These are phyloP conservation scores for Zele albiditarsus DNA, from an alignment of 2,888 invertebrate species.

Conservation along the genomic window DNA sequence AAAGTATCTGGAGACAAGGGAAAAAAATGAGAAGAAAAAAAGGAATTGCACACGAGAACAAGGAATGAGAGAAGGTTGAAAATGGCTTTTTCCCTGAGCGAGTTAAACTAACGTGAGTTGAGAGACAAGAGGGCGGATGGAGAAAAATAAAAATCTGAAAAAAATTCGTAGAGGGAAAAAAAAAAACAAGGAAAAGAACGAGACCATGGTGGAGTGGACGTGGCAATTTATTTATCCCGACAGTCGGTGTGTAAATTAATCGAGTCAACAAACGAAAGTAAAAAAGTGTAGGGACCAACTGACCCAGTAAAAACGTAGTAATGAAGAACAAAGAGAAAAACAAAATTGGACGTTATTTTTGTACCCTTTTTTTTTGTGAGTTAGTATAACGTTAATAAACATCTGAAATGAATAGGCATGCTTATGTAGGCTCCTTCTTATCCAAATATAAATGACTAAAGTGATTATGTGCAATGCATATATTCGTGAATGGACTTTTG, in stretches of 20 bases:
- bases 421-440: background rate
- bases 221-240: slow-evolving; percentile 27
- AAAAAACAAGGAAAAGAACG: background rate
- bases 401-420: no score
- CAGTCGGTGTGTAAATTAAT: slow-evolving; percentile 28
- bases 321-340: background rate
- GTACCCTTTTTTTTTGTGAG: background rate
- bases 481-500: background rate
- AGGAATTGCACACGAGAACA: background rate
- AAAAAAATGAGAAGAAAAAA: background rate
- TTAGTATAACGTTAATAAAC: background rate
- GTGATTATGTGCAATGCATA: background rate
- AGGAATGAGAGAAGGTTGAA: background rate
- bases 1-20: background rate
- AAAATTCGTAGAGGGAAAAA: background rate
- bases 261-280: background rate
- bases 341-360: background rate
- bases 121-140: background rate
- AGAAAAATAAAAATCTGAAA: background rate
- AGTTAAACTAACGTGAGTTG: slow-evolving; percentile 9
- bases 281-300: background rate
- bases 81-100: background rate
- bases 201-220: background rate
- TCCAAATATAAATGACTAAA: background rate
- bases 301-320: slow-evolving; percentile 12